These are phyloP conservation scores for Empidonax alnorum DNA, from an alignment of 2,113 vertebrate genomes.

Conservation along the genomic window DNA sequence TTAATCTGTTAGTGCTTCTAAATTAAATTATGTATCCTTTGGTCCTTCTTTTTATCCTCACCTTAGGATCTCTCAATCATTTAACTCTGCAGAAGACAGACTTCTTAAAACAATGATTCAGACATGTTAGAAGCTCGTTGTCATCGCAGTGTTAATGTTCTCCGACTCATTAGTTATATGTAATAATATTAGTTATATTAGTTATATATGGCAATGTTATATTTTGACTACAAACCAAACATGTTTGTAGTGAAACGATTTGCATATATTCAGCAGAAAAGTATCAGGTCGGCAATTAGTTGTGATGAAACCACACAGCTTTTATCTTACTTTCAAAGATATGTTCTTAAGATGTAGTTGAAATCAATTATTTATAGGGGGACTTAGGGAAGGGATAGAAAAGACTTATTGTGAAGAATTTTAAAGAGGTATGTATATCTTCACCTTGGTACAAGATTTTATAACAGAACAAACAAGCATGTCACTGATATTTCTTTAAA, in stretches of 20 bases:
- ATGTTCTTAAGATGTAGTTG: not conserved
- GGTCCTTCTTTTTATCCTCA: not conserved
- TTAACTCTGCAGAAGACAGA: not conserved
- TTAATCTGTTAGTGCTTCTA: not conserved
- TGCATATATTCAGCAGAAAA: not conserved
- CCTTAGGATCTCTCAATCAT: not conserved
- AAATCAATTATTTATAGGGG: not conserved
- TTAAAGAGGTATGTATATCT: not conserved
- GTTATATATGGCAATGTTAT: not conserved
- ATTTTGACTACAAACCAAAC: not conserved
- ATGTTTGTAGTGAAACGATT: not conserved
- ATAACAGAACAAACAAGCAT: not conserved
- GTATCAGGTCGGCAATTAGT: not conserved
- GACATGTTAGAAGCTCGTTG: not conserved
- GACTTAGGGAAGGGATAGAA: not conserved
- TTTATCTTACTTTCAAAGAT: not conserved
- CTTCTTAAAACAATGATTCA: not conserved
- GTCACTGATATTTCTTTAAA: slow-evolving; percentile 2
- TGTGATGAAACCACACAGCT: not conserved
- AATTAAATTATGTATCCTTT: not conserved
- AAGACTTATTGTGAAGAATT: not conserved
- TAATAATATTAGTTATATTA: too few relatives aligned
- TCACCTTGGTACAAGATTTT: not conserved
- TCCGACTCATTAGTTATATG: not conserved
- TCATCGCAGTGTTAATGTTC: not conserved